A percentile compares a stretch with the other conserved stretches of the same genome.
These are phyloP conservation scores for Charaxes varanes DNA, from an alignment of 1,140 invertebrate species.

Conservation along the genomic window DNA sequence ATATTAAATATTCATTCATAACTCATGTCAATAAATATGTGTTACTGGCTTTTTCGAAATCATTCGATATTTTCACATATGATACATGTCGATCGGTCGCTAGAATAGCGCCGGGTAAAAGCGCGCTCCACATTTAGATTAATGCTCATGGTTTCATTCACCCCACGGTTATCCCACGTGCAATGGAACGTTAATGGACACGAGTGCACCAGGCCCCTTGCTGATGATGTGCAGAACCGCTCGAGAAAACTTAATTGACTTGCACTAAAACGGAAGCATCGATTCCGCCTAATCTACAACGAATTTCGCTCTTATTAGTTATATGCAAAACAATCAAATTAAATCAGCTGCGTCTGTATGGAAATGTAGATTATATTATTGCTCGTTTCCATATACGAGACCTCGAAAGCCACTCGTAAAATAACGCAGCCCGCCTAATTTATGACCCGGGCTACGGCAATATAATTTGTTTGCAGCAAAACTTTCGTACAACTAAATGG, in stretches of 20 bases:
- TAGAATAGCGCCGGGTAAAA: no score
- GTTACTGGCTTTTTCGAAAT: no score
- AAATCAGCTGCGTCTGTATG: not conserved
- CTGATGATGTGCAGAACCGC: constrained; percentile 8
- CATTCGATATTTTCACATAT: no score
- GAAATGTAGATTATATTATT: not conserved
- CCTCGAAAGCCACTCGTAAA: constrained; percentile 4
- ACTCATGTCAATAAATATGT: no score
- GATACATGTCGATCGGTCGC: no score
- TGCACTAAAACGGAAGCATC: no score
- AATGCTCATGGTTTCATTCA: no score
- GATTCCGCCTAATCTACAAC: not conserved
- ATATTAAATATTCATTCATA: no score
- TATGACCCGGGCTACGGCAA: constrained; percentile 7
- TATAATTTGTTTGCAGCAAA: constrained; percentile 9
- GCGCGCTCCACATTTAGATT: no score
- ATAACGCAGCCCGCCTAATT: not conserved
- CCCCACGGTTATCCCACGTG: no score
- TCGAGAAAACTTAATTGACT: not conserved
- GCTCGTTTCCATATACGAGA: no score
- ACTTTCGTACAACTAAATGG: constrained; percentile 16
- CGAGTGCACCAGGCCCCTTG: constrained; percentile 4
- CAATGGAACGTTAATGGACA: no score
- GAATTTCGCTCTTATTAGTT: constrained; percentile 1
- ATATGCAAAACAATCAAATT: not conserved